Percentiles rank a stretch among this genome's conserved stretches.
Evolutionary conservation across 2,797 vertebrate species (phyloP).

Genomic region (Artibeus lituratus): DNA sequence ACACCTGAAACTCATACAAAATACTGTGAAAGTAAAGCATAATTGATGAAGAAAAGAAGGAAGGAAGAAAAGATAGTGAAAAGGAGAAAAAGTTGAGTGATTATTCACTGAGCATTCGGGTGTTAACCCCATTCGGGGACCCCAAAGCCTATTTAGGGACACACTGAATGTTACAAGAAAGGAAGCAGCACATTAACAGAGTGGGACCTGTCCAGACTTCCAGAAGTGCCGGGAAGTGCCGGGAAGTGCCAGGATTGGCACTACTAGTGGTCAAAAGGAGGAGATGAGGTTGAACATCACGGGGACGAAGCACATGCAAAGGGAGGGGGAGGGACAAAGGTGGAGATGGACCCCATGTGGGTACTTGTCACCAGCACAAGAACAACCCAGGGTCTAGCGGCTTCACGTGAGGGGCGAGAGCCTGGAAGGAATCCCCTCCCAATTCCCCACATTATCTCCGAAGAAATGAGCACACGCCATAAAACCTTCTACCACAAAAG

Average conservation of each 20-base stretch:
- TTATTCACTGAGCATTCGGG: background rate
- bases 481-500: background rate
- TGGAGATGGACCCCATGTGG: background rate
- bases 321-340: background rate
- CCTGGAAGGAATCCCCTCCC: background rate
- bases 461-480: background rate
- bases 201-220: too few species aligned
- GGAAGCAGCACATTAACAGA: background rate
- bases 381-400: background rate
- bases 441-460: background rate
- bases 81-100: background rate
- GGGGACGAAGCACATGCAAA: background rate
- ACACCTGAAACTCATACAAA: background rate
- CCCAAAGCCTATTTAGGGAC: background rate
- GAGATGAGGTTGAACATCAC: too few species aligned
- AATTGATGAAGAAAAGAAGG: background rate
- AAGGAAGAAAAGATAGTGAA: background rate
- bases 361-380: background rate
- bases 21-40: background rate
- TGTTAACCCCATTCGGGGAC: background rate
- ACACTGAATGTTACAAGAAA: background rate
- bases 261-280: accelerated
- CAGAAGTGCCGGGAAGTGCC: accelerated
- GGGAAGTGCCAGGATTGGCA: accelerated
- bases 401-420: background rate